phyloP scores from a whole-genome alignment of 1,140 invertebrate genomes.

The Heliothis virescens region DNA sequence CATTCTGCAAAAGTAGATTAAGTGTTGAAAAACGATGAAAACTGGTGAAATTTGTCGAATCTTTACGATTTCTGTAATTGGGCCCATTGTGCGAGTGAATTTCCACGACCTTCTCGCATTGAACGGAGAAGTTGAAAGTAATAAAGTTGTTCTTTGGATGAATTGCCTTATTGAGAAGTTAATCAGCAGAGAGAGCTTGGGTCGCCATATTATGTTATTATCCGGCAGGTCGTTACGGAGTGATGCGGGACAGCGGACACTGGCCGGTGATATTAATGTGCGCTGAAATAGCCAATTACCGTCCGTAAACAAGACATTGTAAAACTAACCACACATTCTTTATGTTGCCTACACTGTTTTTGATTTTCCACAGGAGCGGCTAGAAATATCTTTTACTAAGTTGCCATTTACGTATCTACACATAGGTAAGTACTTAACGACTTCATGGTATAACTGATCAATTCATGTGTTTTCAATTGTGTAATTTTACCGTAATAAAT shows the following conservation, averaged over 20 bases:
- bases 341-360: conserved; percentile 5
- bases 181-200: conserved; percentile 65
- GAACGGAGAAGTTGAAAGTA: conserved; percentile 72
- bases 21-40: conserved; percentile 62
- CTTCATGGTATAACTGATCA: too few relatives aligned
- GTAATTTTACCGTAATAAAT: too few relatives aligned
- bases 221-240: conserved; percentile 13
- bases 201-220: conserved; percentile 31
- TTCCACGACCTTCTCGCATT: conserved; percentile 65
- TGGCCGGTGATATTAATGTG: conserved; percentile 25
- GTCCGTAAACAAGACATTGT: conserved; percentile 30
- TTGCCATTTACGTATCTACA: too few relatives aligned
- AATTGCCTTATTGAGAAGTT: conserved; percentile 79
- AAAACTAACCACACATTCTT: conserved; percentile 27
- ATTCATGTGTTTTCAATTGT: too few relatives aligned
- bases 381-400: too few relatives aligned
- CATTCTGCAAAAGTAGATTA: conserved; percentile 55
- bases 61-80: conserved; percentile 77
- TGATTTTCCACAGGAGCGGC: too few relatives aligned
- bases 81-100: conserved; percentile 68
- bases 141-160: conserved; percentile 79
- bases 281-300: conserved; percentile 41
- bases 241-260: conserved; percentile 14
- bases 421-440: too few relatives aligned
- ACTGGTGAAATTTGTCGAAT: conserved; percentile 64